Evolutionary conservation across 2,797 vertebrate species (phyloP), one percentile per base, ranked within the genome.

Genomic region (Morus bassanus): DNA sequence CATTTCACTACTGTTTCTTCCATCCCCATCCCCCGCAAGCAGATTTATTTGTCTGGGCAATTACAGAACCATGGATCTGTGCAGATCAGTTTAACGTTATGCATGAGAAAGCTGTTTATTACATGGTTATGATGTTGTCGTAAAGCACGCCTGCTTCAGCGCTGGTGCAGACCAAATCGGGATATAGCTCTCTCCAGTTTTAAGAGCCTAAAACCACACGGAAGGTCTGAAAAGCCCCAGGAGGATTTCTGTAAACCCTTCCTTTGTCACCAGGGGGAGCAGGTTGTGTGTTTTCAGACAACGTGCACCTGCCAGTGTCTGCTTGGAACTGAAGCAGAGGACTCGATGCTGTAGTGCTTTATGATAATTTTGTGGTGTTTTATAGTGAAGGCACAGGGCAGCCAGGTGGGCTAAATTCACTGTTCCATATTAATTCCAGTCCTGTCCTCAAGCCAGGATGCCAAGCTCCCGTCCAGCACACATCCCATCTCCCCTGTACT

Each of bases 161-260:
- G 61, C 61, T 22, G 16, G 6, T 2, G 19, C 2, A 35, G 35
- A 6, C 23, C 2, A 1, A 19, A 24, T 2, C 1, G 41, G 41
- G 10, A 11, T 19, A 19, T 4, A 19, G 70, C 30, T 16, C 15
- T 18, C 18, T 23, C 18, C 5, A 7, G 30, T 11, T 33, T 14
- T 7, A 16, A 13, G 51, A 65, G 7, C n/a, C 41, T 27, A 24
- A 74, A 41, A 35, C 30, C 45, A 4, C 43, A 15, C 4, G 7
- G 21, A 9, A 22, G 61, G 18, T 23, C 41, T 12, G 23, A 28
- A 28, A 12, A 2, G 5, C 13, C 43, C 16, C 21, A 5, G 11
- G n/a, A 17, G 19, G 35, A 10, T n/a, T 39, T 16, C n/a, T 41
- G 28, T 27, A 16, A 35, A 19, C 11, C 18, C 13, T 7, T 18